Conservation (phyloP, 64 coral and sea anemone species). For the Pocillopora verrucosa region DNA sequence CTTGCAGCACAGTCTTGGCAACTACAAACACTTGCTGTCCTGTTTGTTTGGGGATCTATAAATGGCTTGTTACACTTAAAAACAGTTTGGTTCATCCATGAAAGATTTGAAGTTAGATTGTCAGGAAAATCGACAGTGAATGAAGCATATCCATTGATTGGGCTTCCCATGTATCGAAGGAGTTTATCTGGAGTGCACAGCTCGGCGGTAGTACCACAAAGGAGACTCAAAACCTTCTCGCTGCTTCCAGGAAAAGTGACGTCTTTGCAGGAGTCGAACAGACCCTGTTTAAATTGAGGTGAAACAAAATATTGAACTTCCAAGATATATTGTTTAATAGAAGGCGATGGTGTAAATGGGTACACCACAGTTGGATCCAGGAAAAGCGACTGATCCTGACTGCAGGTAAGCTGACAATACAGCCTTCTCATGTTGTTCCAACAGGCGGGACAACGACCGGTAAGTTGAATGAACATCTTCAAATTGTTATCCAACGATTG, state of each 20-base stretch:
- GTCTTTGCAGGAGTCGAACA: constrained; percentile 90
- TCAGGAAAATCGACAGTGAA: constrained; percentile 50
- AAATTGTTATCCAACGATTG: constrained; percentile 40
- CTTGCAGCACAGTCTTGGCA: constrained; percentile 76
- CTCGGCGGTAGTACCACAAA: constrained; percentile 73
- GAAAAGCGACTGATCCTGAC: constrained; percentile 75
- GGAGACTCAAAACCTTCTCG: constrained; percentile 59
- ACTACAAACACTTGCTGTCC: constrained; percentile 43
- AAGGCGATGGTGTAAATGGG: neutral
- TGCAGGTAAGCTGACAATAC: constrained; percentile 73
- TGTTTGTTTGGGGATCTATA: constrained; percentile 58
- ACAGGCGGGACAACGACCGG: constrained; percentile 76
- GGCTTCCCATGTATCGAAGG: constrained; percentile 52
- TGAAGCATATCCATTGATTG: constrained; percentile 54
- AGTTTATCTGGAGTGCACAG: constrained; percentile 59
- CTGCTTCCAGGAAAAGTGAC: constrained; percentile 78
- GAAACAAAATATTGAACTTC: constrained; percentile 51
- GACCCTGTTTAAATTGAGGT: constrained; percentile 53
- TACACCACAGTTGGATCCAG: constrained; percentile 8
- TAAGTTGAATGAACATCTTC: constrained; percentile 46
- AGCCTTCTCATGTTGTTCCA: constrained; percentile 82
- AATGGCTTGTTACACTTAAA: constrained; percentile 68
- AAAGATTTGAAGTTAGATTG: constrained; percentile 8
- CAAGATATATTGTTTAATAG: neutral
- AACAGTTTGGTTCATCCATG: constrained; percentile 40